Base-by-base conservation (phyloP, 1,140 invertebrate species). In the Samia ricini region DNA sequence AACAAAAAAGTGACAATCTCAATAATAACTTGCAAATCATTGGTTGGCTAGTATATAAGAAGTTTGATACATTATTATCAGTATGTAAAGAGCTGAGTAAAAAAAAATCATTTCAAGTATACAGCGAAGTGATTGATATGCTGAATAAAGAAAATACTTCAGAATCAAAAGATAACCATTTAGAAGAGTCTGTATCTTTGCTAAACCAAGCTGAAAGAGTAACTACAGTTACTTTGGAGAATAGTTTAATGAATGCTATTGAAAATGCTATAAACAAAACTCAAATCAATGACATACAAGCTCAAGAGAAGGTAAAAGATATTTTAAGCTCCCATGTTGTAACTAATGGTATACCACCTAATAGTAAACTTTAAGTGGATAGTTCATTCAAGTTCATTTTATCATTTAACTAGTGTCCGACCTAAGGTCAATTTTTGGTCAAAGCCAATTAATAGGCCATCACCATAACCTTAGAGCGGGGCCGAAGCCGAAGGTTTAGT, bases 41-140 rank as follows among this genome's bases (percentile, higher is more conserved):
- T 62, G 96, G 96, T 2, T 92, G 92, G 74, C 82, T 92, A 15
- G 84, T 95, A 24, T 94, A 93, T 78, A 93, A 94, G 71, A 96
- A 96, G 85, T 93, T 93, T 80, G 82, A 94, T 2, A 84, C 93
- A 76, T 91, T 92, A 52, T 77, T 89, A 67, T 48, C 63, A 81
- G 10, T 82, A 68, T 75, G 89, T 73, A 61, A 90, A 75, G 64
- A 81, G 63, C 20, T 91, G 7, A 57, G 36, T 55, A 68, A 74
- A 54, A 54, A 59, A 15, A 68, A 67, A 57, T 72, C 77, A 59
- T 81, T 77, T 66, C 86, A 81, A 72, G 50, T 85, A 2, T 83
- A 70, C 58, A 60, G 56, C 52, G 85, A 90, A 71, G 71, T 83
- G 21, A 56, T 85, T 56, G 70, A 84, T 10, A 56, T 85, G 12